Evolutionary conservation across 2,113 vertebrate species (phyloP), one percentile per base, ranked within the genome.

Genomic region (Macheiramphus alcinus): DNA sequence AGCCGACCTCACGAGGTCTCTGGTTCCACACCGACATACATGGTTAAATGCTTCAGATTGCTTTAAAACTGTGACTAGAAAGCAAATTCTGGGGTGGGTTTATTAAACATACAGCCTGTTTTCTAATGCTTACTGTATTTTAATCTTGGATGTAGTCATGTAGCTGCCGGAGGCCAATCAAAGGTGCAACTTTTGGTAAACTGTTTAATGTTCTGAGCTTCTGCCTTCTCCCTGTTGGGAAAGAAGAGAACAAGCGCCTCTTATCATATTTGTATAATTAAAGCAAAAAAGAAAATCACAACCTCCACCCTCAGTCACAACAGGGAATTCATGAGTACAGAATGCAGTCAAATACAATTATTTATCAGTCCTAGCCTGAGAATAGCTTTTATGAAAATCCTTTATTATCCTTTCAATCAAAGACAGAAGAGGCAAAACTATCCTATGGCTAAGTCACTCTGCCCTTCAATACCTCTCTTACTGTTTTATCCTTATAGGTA

Each of bases 261-360:
- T 85, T 94, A 42, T 84, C 72, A n/a, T 86, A 94, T 65, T 48
- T 93, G 32, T 78, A 79, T 92, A 97, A 94, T 95, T 90, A 96
- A 96, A 94, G 70, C 53, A 66, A 53, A 66, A 74, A 78, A 70
- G 50, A 86, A 92, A 85, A 88, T 68, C 81, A 59, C 50, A 90
- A 6, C 87, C 76, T 93, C 86, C 81, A 72, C 53, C 66, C 43
- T 86, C 31, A 61, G 34, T 45, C 72, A 6, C 82, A 71, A 53
- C 32, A 52, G 80, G 94, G 89, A 84, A 95, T 88, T 91, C 58
- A 55, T 1, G 47, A 85, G 40, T 23, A 50, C 34, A 38, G 59
- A 94, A 74, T 25, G 74, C 61, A 85, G 59, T 66, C 70, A 81
- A 81, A 92, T 40, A 80, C 79, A 73, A 88, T 81, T 65, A 84